Evolutionary conservation across 2,888 invertebrate species (phyloP), one percentile per base, ranked within the genome.

Genomic region (Atethmia centrago): DNA sequence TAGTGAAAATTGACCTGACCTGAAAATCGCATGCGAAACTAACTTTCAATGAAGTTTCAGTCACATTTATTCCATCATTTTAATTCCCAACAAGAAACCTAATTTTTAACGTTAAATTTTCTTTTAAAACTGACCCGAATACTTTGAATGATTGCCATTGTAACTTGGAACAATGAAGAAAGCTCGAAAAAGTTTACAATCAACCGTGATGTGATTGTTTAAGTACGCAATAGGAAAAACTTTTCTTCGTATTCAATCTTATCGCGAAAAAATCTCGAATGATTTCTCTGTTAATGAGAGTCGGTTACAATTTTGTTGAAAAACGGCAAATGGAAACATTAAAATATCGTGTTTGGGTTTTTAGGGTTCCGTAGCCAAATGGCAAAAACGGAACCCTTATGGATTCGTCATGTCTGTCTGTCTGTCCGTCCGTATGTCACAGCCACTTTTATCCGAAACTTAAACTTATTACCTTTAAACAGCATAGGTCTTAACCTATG

Each of bases 161-260:
- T 80, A 71, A 80, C 68, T 59, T 71, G 53, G 47, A 68, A 82
- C 84, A 82, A 82, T 82, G 77, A 63, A 71, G 58, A 76, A 47
- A 68, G 49, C 84, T 82, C 61, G 55, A 69, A 82, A 80, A 84
- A 82, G 84, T 82, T 82, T 62, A 82, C 84, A 84, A 84, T 82
- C 76, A 82, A 69, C 76, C 84, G 84, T 82, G 84, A 84, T 82
- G 71, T 71, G 82, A 82, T 84, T 82, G 84, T 82, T 76, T 84
- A 82, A 82, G 84, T 76, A 82, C 65, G 51, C 76, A 76, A 84
- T 71, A 76, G 62, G 62, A 65, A 70, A 51, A 83, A 84, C 71
- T 81, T 82, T 76, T 59, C 4, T 36, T 71, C 25, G 31, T 53
- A 51, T 61, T 75, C 58, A 71, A 66, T 79, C 71, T 84, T 71